Base-by-base conservation (phyloP, 1,140 invertebrate species). In the Sitodiplosis mosellana region DNA sequence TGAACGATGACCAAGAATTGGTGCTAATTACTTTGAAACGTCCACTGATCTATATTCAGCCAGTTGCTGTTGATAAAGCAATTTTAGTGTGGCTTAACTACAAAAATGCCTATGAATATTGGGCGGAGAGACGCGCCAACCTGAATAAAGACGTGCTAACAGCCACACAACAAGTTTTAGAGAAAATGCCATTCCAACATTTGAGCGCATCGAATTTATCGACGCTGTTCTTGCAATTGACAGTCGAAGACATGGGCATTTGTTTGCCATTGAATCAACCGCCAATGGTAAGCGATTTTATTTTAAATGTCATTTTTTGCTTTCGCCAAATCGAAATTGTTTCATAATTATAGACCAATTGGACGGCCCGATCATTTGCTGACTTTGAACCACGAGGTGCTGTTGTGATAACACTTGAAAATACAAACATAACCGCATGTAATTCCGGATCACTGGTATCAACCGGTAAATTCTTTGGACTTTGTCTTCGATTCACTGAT, bases 61-160 rank as follows among this genome's bases (percentile, higher is more conserved):
- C 93, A 0, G 77, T 91, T 55, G 91, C 93, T 3, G 83, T 98
- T 36, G 93, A 98, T 64, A 87, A 88, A 63, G 92, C 92, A 21
- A 93, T 98, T 50, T 72, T 97, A 1, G 91, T 97, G 8, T 97
- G 92, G 92, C 68, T 97, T 40, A 97, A 96, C 67, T 98, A 97
- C 60, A 95, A 95, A 67, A 96, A 95, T 67, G 92, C 93, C 0
- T 97, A 97, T 58, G 92, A 97, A 60, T 97, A 96, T 67, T 98
- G 93, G 92, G 93, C 90, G 53, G 92, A 96, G 60, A 93, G 96
- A 65, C 67, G 91, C 18, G 78, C 83, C 0, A 87, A 81, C 59
- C 68, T 92, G 2, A 91, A 87, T 56, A 86, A 83, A 52, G 84
- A 93, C 62, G 84, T 90, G 19, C 64, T 87, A 11, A 79, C 79